Evolutionary conservation across 2,113 vertebrate species (phyloP).

Genomic region (Recurvirostra avosetta): DNA sequence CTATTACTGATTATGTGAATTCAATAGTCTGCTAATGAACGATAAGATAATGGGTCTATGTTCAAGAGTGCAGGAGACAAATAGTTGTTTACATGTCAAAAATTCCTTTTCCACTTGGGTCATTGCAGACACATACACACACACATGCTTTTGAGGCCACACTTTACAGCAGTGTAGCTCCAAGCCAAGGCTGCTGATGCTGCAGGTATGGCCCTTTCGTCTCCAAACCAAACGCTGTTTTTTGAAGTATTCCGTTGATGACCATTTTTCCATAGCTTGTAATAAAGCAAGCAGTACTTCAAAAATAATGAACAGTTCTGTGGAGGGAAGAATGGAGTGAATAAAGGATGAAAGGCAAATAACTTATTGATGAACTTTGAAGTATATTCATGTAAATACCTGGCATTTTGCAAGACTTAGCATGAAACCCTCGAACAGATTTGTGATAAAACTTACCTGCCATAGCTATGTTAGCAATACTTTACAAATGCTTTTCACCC

Average conservation of each 20-base stretch:
- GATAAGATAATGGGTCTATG: constrained; percentile 38
- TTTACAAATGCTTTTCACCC: background rate
- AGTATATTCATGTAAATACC: background rate
- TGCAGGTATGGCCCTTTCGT: background rate
- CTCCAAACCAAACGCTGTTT: background rate
- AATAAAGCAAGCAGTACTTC: background rate
- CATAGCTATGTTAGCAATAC: background rate
- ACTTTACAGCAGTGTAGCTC: background rate
- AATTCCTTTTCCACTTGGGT: background rate
- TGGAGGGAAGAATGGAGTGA: background rate
- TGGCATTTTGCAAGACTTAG: background rate
- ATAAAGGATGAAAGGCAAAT: background rate
- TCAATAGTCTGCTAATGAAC: constrained; percentile 33
- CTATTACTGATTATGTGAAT: constrained; percentile 51
- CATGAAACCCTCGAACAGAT: background rate
- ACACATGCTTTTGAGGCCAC: background rate
- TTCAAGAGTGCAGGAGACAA: constrained; percentile 34
- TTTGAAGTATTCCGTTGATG: background rate
- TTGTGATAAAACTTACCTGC: background rate
- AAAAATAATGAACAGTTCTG: background rate
- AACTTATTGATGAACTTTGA: background rate
- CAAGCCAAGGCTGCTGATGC: background rate
- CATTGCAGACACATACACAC: background rate
- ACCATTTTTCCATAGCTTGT: background rate
- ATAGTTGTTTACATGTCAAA: constrained; percentile 43